phyloP scores from a whole-genome alignment of 2,888 invertebrate genomes.

The Didymodactylos carnosus region DNA sequence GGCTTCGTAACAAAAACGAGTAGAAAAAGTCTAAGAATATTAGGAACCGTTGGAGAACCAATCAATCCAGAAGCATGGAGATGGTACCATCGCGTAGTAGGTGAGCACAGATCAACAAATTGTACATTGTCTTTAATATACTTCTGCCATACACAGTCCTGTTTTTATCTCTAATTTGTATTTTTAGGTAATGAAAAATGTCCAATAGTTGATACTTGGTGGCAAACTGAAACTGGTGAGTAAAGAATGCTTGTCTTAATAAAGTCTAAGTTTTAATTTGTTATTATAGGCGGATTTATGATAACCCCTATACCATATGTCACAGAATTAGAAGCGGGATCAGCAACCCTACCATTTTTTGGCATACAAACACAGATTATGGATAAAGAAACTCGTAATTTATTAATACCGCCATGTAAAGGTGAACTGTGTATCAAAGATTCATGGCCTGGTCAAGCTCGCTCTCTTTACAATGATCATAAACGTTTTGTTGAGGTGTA shows the following conservation, averaged over 20 bases:
- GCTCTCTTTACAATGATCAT: constrained; percentile 74
- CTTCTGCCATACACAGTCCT: background rate
- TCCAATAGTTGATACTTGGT: constrained; percentile 90
- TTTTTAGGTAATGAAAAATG: constrained; percentile 35
- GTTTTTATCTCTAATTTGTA: constrained; percentile 23
- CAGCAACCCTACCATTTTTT: constrained; percentile 90
- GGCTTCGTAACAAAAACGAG: constrained; percentile 40
- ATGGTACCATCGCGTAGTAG: constrained; percentile 56
- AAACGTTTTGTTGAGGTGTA: constrained; percentile 36
- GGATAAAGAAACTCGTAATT: constrained; percentile 58
- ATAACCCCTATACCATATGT: constrained; percentile 84
- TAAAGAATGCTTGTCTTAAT: background rate
- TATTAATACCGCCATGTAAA: constrained; percentile 14
- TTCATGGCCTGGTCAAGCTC: constrained; percentile 97
- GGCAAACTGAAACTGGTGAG: constrained; percentile 82
- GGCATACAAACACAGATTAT: constrained; percentile 71
- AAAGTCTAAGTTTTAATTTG: background rate
- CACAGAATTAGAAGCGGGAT: constrained; percentile 88
- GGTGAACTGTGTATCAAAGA: constrained; percentile 65
- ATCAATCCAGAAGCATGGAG: constrained; percentile 95
- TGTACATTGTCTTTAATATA: background rate
- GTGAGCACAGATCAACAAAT: background rate
- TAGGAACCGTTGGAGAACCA: constrained; percentile 95
- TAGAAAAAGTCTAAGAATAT: constrained; percentile 37
- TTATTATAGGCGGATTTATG: constrained; percentile 61